Evolutionary conservation across 1,140 invertebrate genomes (phyloP), one percentile per base, ranked within the genome.

Genomic region (Bombus sylvicola): DNA sequence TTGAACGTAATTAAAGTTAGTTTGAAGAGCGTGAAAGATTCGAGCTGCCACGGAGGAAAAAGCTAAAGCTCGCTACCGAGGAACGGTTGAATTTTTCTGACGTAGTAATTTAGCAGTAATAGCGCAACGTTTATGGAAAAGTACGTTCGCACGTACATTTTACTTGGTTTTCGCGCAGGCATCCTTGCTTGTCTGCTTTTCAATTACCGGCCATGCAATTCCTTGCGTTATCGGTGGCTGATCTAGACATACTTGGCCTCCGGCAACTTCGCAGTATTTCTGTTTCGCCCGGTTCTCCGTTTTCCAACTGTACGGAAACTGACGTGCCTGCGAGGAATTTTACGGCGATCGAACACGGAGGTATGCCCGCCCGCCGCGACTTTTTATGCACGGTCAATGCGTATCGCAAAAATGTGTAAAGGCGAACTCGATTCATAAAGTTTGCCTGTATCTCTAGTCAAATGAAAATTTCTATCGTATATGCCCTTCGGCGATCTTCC

Each of bases 341-440:
- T 59, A 66, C 71, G 41, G 69, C 78, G 78, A 74, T 85, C 78
- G 83, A 85, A 57, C 78, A 73, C 57, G 12, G 37, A 25, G 31
- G 43, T 68, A 34, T n/a, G 12, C 22, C 31, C 9, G 6, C 1
- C 10, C 62, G 10, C 43, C 22, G 25, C 10, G 57, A 15, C 53
- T 81, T 92, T 92, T 87, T 92, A 86, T 75, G 86, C 90, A 78
- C 91, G 90, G 81, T 91, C 91, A 57, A 88, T 91, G 22, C 66
- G 90, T 92, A 66, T 91, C 90, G 31, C 62, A 84, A 84, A 79
- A 68, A 39, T 83, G 64, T 41, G 47, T 41, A 78, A 84, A 78
- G 37, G 31, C 43, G 37, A n/a, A 34, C 6, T 41, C 34, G 73
- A 77, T 41, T 76, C 43, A 43, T 31, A 57, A 57, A 69, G 43